Conservation (phyloP, 2,113 vertebrate genomes). For the Circaetus gallicus region DNA sequence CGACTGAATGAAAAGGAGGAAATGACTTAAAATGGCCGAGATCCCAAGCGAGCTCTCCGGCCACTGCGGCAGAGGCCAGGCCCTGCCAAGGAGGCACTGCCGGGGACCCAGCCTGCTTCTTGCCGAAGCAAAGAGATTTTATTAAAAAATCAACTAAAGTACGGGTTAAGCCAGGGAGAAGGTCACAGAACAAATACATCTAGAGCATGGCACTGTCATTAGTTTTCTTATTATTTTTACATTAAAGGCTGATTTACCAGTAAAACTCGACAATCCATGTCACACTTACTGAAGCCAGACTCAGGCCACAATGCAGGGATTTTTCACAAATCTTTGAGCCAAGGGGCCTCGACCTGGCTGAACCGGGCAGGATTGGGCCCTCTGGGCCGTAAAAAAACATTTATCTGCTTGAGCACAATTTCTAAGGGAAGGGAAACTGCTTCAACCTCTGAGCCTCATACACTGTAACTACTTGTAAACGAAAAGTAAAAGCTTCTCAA, state of each 20-base stretch:
- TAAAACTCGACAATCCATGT: fast-evolving
- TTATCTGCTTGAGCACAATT: not conserved
- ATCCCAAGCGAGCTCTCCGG: not conserved
- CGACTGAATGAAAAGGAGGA: conserved; percentile 33
- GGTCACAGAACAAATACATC: not conserved
- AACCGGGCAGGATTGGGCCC: not conserved
- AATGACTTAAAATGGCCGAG: conserved; percentile 40
- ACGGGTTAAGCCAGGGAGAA: not conserved
- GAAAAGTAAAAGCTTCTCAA: conserved; percentile 14
- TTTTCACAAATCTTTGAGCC: not conserved
- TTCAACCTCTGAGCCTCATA: not conserved
- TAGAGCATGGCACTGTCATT: not conserved
- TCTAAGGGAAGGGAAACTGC: not conserved
- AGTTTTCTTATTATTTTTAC: not conserved
- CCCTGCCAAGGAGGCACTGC: fast-evolving
- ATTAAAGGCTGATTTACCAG: not conserved
- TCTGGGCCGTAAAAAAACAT: not conserved
- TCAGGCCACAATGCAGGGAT: not conserved
- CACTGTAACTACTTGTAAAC: not conserved
- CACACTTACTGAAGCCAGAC: not conserved
- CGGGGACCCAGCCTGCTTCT: not conserved
- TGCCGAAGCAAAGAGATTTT: not conserved
- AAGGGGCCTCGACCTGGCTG: fast-evolving
- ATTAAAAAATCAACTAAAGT: not conserved
- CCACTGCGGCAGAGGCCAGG: not conserved